Conservation (phyloP, 2,797 vertebrate species). For the Semotilus atromaculatus region DNA sequence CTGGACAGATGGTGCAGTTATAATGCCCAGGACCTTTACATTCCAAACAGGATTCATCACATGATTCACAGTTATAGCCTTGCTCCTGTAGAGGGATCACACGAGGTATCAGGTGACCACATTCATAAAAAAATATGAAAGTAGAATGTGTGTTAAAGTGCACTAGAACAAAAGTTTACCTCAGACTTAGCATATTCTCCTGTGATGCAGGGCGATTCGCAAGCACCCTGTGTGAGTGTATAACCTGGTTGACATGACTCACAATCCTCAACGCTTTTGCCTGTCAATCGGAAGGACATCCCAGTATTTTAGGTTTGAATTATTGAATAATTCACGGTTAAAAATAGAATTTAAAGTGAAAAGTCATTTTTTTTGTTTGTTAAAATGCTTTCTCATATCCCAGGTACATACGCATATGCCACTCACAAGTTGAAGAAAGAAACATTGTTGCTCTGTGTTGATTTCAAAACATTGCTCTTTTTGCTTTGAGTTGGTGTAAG, state of each 20-base stretch:
- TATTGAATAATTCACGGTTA: neutral
- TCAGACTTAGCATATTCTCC: conserved; percentile 81
- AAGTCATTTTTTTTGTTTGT: neutral
- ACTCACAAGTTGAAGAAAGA: neutral
- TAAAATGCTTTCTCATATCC: neutral
- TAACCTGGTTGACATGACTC: conserved; percentile 84
- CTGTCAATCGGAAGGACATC: conserved; percentile 66
- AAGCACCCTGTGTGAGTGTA: conserved; percentile 78
- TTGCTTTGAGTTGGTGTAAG: neutral
- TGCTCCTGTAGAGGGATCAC: conserved; percentile 71
- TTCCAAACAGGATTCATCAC: conserved; percentile 84
- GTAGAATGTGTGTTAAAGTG: neutral
- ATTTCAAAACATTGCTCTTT: neutral
- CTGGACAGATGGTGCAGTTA: conserved; percentile 87
- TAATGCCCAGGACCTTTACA: conserved; percentile 84
- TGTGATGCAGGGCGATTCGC: conserved; percentile 78
- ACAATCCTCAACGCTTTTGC: conserved; percentile 76
- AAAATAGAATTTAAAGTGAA: neutral
- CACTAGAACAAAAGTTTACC: conserved; percentile 67
- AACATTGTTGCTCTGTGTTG: neutral
- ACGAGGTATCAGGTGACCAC: conserved; percentile 13
- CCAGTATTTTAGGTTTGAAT: neutral
- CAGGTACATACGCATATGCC: neutral
- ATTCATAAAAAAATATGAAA: neutral
- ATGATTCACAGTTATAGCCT: conserved; percentile 78